A percentile compares a stretch with the other conserved stretches of the same genome.
phyloP scores from a whole-genome alignment of 2,888 invertebrate genomes.

The Agonopterix alstromeriana region DNA sequence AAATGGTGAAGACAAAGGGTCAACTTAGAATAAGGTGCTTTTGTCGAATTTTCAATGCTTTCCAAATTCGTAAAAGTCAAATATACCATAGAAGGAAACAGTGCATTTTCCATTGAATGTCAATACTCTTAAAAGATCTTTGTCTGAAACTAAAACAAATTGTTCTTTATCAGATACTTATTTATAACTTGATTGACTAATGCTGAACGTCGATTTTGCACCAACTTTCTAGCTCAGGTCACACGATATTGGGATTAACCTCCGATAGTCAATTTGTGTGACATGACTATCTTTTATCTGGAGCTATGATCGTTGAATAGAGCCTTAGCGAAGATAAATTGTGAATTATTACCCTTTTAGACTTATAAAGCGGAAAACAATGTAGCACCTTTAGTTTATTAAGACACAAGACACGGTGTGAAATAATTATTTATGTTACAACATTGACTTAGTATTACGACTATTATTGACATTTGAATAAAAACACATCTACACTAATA shows the following conservation, averaged over 20 bases:
- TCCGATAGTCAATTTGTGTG: slow-evolving; percentile 9
- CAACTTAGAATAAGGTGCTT: too few relatives aligned
- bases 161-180: slow-evolving; percentile 11
- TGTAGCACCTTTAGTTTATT: neutral
- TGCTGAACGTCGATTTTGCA: slow-evolving; percentile 8
- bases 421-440: too few relatives aligned
- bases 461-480: too few relatives aligned
- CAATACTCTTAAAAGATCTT: slow-evolving; percentile 4
- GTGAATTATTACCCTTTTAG: neutral
- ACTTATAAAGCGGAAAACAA: neutral
- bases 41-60: too few relatives aligned
- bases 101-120: neutral
- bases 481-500: too few relatives aligned
- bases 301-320: slow-evolving; percentile 4
- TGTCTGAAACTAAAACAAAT: slow-evolving; percentile 9
- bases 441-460: too few relatives aligned
- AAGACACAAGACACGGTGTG: too few relatives aligned
- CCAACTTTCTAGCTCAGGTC: slow-evolving; percentile 10
- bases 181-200: slow-evolving; percentile 16
- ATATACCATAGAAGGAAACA: too few relatives aligned
- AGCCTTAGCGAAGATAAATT: slow-evolving; percentile 1
- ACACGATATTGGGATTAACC: slow-evolving; percentile 11
- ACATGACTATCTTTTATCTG: neutral
- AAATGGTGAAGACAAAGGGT: too few relatives aligned
- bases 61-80: too few relatives aligned